phyloP scores from a whole-genome alignment of 2,113 vertebrate genomes.

The Dasyurus viverrinus region DNA sequence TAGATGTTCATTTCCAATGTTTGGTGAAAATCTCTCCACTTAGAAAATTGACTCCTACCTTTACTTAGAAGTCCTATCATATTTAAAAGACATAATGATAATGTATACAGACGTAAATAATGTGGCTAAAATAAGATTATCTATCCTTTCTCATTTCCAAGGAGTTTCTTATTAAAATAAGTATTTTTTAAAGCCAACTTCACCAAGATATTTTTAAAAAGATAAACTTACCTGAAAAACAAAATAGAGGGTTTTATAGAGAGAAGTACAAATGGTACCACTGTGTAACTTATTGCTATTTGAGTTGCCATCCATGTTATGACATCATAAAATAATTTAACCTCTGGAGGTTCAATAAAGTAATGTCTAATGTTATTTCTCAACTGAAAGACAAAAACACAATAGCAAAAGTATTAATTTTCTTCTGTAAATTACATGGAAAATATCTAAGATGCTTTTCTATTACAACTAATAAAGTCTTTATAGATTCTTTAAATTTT shows the following conservation, averaged over 20 bases:
- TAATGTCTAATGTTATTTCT: slow-evolving; percentile 93
- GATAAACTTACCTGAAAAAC: slow-evolving; percentile 92
- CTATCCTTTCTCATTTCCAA: neutral
- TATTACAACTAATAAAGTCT: no score
- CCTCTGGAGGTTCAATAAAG: slow-evolving; percentile 87
- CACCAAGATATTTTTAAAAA: neutral
- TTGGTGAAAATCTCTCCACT: neutral
- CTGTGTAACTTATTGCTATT: slow-evolving; percentile 95
- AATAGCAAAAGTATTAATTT: neutral
- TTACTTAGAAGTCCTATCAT: neutral
- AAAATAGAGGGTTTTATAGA: slow-evolving; percentile 91
- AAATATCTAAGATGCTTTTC: neutral
- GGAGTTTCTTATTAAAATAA: neutral
- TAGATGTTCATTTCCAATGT: neutral
- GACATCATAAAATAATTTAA: slow-evolving; percentile 92
- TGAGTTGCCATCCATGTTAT: slow-evolving; percentile 94
- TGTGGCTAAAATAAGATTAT: neutral
- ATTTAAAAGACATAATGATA: neutral
- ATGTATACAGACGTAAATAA: neutral
- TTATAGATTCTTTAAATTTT: neutral
- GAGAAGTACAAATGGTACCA: slow-evolving; percentile 96
- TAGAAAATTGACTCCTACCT: neutral
- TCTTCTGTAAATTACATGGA: neutral
- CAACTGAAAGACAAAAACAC: slow-evolving; percentile 85
- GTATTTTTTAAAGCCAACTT: neutral